phyloP scores from a whole-genome alignment of 2,797 vertebrate species.

The Acanthopagrus latus region DNA sequence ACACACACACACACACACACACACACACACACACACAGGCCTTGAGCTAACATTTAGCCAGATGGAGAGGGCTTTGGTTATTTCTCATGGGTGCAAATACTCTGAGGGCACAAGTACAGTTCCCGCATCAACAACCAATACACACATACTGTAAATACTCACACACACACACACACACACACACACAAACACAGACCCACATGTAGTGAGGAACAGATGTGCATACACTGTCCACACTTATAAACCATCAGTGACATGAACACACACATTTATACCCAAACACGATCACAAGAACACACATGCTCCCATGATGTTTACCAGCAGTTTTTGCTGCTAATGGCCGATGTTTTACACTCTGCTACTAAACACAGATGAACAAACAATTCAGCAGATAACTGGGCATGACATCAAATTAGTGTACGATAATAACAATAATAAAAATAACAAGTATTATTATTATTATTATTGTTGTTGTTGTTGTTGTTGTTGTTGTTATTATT shows the following conservation, averaged over 20 bases:
- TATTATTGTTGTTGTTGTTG: too few species aligned
- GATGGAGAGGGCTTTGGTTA: conserved; percentile 66
- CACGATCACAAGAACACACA: conserved; percentile 16
- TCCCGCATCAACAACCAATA: conserved; percentile 44
- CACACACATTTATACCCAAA: background rate
- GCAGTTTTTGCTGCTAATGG: conserved; percentile 56
- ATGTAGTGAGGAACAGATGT: conserved; percentile 32
- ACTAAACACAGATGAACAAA: conserved; percentile 73
- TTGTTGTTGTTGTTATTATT: too few species aligned
- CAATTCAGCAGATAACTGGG: conserved; percentile 40
- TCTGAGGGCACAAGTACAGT: conserved; percentile 45
- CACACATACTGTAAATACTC: conserved; percentile 20
- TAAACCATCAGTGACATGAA: conserved; percentile 25
- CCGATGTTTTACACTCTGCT: conserved; percentile 54
- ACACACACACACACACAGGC: conserved; percentile 33
- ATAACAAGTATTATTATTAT: too few species aligned
- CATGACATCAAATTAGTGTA: conserved; percentile 9
- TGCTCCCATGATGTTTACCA: conserved; percentile 30
- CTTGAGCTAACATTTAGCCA: conserved; percentile 67
- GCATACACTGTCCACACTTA: conserved; percentile 25
- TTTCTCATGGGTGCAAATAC: conserved; percentile 62
- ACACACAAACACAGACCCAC: conserved; percentile 20
- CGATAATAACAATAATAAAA: background rate
- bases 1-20: conserved; percentile 32
- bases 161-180: conserved; percentile 29